Percentiles rank a stretch among this genome's conserved stretches.
phyloP scores from a whole-genome alignment of 23 tunicate genomes.

The Botrylloides violaceus region DNA sequence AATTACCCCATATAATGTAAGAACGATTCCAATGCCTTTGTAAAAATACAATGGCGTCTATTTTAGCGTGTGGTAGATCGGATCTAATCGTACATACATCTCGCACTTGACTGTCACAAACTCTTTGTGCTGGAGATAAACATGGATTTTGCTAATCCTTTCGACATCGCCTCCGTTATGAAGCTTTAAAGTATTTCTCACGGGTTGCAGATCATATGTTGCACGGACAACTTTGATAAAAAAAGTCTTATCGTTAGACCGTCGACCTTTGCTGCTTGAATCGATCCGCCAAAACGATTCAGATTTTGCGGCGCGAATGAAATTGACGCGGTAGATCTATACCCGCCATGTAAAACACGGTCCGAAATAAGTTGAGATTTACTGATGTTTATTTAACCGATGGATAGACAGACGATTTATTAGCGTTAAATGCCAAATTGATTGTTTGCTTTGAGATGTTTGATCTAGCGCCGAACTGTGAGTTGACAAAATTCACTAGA shows the following conservation, averaged over 20 bases:
- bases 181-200: too few species aligned
- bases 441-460: slow-evolving; percentile 23
- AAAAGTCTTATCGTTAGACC: too few species aligned
- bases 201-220: too few species aligned
- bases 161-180: background rate
- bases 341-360: too few species aligned
- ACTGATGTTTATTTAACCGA: background rate
- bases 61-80: slow-evolving; percentile 5
- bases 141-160: background rate
- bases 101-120: slow-evolving; percentile 5
- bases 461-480: slow-evolving; percentile 12
- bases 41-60: background rate
- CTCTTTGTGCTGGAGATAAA: background rate
- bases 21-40: background rate
- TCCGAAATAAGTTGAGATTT: too few species aligned
- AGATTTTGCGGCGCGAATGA: too few species aligned
- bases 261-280: too few species aligned
- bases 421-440: slow-evolving; percentile 19
- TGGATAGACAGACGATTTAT: slow-evolving; percentile 13
- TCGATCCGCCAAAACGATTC: too few species aligned
- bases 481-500: slow-evolving; percentile 8
- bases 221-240: too few species aligned
- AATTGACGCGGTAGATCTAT: too few species aligned
- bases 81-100: slow-evolving; percentile 16
- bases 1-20: too few species aligned